These are phyloP conservation scores for Brachionus paranguensis DNA, from an alignment of 1,140 invertebrate genomes.

Conservation along the genomic window DNA sequence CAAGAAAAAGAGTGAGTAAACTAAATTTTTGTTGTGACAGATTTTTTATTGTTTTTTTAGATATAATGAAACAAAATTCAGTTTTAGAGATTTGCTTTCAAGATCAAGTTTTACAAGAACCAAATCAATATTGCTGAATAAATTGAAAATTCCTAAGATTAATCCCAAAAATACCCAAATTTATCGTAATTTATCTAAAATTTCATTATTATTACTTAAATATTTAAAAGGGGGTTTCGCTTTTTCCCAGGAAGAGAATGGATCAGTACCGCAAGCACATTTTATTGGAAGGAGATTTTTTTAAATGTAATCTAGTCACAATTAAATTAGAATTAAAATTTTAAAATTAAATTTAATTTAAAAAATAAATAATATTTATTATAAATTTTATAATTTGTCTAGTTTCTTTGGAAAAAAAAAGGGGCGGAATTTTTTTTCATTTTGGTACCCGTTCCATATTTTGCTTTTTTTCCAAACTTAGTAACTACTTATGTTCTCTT, in stretches of 20 bases:
- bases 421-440: too few species aligned
- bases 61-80: conserved; percentile 5
- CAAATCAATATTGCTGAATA: background rate
- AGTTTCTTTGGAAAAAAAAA: too few species aligned
- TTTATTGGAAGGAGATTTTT: conserved; percentile 44
- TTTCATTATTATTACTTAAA: background rate
- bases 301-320: background rate
- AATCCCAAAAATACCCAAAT: conserved; percentile 41
- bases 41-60: conserved; percentile 63
- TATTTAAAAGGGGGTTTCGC: conserved; percentile 68
- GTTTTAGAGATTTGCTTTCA: background rate
- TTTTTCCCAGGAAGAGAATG: conserved; percentile 97
- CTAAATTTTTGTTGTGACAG: conserved; percentile 42
- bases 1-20: conserved; percentile 73
- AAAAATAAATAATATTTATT: background rate
- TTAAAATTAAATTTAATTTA: too few species aligned
- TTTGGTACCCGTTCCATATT: too few species aligned
- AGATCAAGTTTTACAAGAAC: background rate
- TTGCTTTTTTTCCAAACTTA: too few species aligned
- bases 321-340: background rate
- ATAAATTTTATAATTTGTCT: too few species aligned
- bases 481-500: too few species aligned
- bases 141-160: background rate
- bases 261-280: conserved; percentile 73
- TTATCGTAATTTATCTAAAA: conserved; percentile 42